Conservation (phyloP, 2,797 vertebrate genomes). For the Periparus ater region DNA sequence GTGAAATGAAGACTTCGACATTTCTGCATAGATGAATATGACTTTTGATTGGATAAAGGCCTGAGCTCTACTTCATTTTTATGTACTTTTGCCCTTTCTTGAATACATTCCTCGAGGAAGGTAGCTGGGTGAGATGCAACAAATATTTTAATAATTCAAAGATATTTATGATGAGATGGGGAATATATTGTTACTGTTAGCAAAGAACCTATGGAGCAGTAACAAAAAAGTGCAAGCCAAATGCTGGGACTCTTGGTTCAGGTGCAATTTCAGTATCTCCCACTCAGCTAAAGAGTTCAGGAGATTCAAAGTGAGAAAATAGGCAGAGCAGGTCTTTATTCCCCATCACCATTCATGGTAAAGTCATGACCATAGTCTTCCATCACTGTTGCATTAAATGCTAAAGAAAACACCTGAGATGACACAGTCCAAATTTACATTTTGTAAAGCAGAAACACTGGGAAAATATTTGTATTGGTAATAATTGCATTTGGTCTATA, state of each 20-base stretch:
- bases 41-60: background rate
- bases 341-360: background rate
- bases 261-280: background rate
- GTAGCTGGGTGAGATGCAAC: background rate
- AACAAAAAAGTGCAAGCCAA: background rate
- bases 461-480: constrained; percentile 16
- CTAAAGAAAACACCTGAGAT: background rate
- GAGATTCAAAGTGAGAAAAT: background rate
- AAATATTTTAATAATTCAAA: background rate
- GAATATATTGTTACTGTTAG: background rate
- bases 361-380: background rate
- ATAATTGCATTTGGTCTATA: background rate
- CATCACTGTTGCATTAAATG: background rate
- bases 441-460: background rate
- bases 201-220: background rate
- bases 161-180: background rate
- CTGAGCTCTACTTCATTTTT: background rate
- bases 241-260: background rate
- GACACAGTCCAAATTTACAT: background rate
- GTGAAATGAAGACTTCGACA: background rate
- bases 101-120: background rate
- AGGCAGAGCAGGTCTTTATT: background rate
- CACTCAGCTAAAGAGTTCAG: background rate
- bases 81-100: background rate
- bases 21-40: background rate